Evolutionary conservation across 2,113 vertebrate genomes (phyloP).

Genomic region (Hiodon tergisus): DNA sequence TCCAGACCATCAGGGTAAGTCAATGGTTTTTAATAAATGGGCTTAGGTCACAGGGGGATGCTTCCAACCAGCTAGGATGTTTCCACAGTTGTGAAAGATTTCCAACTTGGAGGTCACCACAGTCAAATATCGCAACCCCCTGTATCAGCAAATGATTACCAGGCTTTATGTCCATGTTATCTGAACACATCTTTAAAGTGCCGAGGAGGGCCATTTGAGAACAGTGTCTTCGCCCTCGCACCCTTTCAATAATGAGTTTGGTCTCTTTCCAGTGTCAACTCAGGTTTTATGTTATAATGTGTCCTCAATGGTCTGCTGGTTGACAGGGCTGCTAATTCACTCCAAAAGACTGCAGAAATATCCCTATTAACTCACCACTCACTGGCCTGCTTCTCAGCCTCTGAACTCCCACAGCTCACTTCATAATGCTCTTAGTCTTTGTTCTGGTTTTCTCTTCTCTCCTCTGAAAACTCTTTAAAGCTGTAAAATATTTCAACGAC

Average conservation of each 20-base stretch:
- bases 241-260: conserved; percentile 38
- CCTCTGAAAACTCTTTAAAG: neutral
- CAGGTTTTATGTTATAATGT: conserved; percentile 42
- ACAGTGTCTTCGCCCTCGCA: conserved; percentile 9
- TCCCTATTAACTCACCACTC: conserved; percentile 38
- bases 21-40: neutral
- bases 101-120: neutral
- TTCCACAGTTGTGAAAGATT: neutral
- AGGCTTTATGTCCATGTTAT: neutral
- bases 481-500: neutral
- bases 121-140: neutral
- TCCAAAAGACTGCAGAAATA: conserved; percentile 34
- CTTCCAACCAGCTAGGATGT: neutral
- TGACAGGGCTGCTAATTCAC: conserved; percentile 45
- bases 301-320: conserved; percentile 39
- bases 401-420: neutral
- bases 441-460: neutral
- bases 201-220: conserved; percentile 14
- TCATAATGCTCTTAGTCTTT: neutral
- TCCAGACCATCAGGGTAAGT: neutral
- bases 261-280: conserved; percentile 34
- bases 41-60: neutral
- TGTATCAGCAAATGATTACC: too few species aligned
- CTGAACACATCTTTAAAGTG: neutral
- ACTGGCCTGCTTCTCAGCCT: neutral